Evolutionary conservation across 2,113 vertebrate genomes (phyloP).

Genomic region (Arothron firmamentum): DNA sequence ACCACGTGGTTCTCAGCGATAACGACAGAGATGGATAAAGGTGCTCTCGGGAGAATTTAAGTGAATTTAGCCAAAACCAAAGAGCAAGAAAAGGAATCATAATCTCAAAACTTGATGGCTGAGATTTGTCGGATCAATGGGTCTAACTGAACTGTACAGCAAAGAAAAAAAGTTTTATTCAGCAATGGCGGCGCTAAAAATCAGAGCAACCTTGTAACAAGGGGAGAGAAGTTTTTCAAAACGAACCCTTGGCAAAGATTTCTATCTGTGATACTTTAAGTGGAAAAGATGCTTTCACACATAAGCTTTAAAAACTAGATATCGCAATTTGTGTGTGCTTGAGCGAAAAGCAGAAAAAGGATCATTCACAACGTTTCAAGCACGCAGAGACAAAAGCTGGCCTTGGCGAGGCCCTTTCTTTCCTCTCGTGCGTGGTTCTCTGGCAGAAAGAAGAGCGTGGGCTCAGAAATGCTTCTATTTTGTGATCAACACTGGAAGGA

Average conservation of each 20-base stretch:
- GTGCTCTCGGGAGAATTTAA: background rate
- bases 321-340: background rate
- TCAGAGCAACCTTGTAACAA: constrained; percentile 18
- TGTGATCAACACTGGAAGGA: constrained; percentile 22
- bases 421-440: constrained; percentile 12
- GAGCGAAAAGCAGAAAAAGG: constrained; percentile 1
- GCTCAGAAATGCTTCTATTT: constrained; percentile 26
- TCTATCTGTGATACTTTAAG: constrained; percentile 6
- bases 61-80: background rate
- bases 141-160: background rate
- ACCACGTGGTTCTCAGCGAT: background rate
- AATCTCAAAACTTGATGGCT: too few relatives aligned
- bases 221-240: constrained; percentile 1
- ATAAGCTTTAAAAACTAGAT: background rate
- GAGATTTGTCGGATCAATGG: background rate
- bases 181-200: constrained; percentile 4
- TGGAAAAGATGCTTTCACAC: constrained; percentile 17
- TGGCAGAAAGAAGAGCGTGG: constrained; percentile 20
- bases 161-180: constrained; percentile 3
- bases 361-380: constrained; percentile 10
- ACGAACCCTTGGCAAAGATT: constrained; percentile 20
- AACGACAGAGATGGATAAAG: background rate
- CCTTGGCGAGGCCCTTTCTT: constrained; percentile 33
- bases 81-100: background rate
- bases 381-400: constrained; percentile 37